Evolutionary conservation across 2,113 vertebrate species (phyloP), one percentile per base, ranked within the genome.

Genomic region (Phalacrocorax pelagicus): DNA sequence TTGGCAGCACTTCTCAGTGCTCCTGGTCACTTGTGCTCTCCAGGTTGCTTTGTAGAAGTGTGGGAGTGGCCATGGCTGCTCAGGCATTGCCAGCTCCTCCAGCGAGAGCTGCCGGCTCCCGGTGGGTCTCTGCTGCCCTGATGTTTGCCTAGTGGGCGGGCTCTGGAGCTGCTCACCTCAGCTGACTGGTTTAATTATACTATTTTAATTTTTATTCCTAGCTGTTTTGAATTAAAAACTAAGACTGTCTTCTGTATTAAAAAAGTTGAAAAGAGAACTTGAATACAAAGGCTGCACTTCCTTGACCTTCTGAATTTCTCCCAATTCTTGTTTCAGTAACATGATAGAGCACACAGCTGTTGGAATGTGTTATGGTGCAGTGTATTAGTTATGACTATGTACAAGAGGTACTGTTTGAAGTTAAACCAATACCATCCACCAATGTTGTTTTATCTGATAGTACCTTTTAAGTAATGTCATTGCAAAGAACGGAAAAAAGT

Each of bases 21-120:
- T 84, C 9, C 42, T 15, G 3, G 10, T 16, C 1, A 2, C 46
- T 44, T 2, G 0, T 9, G 2, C 9, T 51, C 47, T 20, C 36
- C 5, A 5, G 6, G 36, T 11, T 44, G 16, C 32, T 49, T 29
- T 71, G 30, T 12, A 12, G 3, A 23, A 12, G 2, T 5, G 6
- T 49, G n/a, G 7, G 4, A 6, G 11, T 19, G 44, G 14, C 40
- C 3, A 5, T 2, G 5, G 7, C 21, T 38, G 8, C 11, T 30
- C 10, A 30, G 24, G 44, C 10, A 15, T 44, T 5, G 1, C n/a
- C 19, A 55, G 6, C 6, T 3, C 40, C 36, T 67, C 27, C 26
- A 0, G 0, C 4, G 3, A 46, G 21, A 57, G 12, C 5, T 40
- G 18, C 15, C 2, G 3, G 4, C 13, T 16, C 18, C 42, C 36